Base-by-base conservation (phyloP, 2,888 invertebrate genomes). In the Choristoneura rosaceana region DNA sequence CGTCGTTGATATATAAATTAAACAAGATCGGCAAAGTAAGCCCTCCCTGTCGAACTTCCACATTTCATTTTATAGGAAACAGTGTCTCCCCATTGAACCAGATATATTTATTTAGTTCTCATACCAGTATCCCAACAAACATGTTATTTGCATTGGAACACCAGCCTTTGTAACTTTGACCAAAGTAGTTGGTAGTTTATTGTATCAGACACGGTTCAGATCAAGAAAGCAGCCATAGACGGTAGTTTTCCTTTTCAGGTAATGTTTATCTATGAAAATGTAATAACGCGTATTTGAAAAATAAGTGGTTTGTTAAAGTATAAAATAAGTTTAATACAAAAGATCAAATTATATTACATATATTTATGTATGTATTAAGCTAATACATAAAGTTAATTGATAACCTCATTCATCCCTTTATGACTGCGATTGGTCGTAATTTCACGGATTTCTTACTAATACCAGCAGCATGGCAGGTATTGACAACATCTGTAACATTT, bases 401-500 rank as follows among this genome's bases (percentile, higher is more conserved):
- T 7, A 34, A 65, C n/a, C 45, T 66, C 47, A 58, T 66, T 74
- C 90, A 99, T 71, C 99, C 99, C 92, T 99, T 99, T 80, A 99
- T 99, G 38, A 99, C 99, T 73, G 99, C 99, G 85, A 99, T 98
- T 0, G 99, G 99, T 80, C 99, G 95, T 81, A 99, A 94, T 92
- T 99, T 99, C 55, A 99, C 97, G 82, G 98, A 96, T 88, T 99
- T 99, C 87, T 98, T 98, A 84, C 99, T 99, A 74, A 99, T 99
- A 15, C 99, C 99, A 50, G 99, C 99, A 33, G 96, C 97, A 88
- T 99, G 99, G 83, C 99, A 99, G 3, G 99, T 99, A 88, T 99
- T 96, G 0, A 99, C 99, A 9, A 99, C 99, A 94, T 99, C 99
- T 0, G 99, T 99, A 0, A 99, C 99, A 94, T 99, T 98, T 93